Conservation (phyloP, 2,888 invertebrate genomes). For the Drosophila borborema region DNA sequence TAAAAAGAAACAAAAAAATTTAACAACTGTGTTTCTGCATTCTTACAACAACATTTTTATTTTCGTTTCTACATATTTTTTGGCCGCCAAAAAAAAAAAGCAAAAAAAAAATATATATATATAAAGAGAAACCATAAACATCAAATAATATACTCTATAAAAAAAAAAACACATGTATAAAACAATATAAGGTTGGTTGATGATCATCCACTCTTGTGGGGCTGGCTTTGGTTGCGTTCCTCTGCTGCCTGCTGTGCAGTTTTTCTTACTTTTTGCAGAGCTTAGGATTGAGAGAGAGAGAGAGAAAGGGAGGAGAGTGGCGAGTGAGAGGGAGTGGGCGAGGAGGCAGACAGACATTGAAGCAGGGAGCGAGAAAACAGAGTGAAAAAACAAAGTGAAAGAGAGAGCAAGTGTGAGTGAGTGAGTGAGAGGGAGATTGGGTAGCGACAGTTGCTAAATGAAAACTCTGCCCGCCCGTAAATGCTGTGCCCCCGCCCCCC, state of each 20-base stretch:
- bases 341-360: constrained; percentile 1
- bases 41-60: constrained; percentile 15
- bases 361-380: background rate
- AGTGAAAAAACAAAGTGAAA: background rate
- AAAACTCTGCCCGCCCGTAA: constrained; percentile 16
- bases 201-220: constrained; percentile 31
- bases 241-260: constrained; percentile 8
- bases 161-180: too few species aligned
- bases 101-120: too few species aligned
- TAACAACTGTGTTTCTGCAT: constrained; percentile 48
- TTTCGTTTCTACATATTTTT: background rate
- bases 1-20: constrained; percentile 48
- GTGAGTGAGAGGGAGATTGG: constrained; percentile 3
- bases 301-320: background rate
- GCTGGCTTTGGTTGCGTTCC: constrained; percentile 31
- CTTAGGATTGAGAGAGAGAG: constrained; percentile 14
- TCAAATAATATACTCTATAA: constrained; percentile 15
- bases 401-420: background rate
- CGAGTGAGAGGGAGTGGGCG: constrained; percentile 13
- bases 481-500: background rate
- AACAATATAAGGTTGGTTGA: constrained; percentile 64
- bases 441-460: too few species aligned
- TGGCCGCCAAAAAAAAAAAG: too few species aligned
- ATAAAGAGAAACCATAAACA: background rate
- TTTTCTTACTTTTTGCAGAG: constrained; percentile 49